phyloP scores from a whole-genome alignment of 1,140 invertebrate genomes.

The Heterodera schachtii region DNA sequence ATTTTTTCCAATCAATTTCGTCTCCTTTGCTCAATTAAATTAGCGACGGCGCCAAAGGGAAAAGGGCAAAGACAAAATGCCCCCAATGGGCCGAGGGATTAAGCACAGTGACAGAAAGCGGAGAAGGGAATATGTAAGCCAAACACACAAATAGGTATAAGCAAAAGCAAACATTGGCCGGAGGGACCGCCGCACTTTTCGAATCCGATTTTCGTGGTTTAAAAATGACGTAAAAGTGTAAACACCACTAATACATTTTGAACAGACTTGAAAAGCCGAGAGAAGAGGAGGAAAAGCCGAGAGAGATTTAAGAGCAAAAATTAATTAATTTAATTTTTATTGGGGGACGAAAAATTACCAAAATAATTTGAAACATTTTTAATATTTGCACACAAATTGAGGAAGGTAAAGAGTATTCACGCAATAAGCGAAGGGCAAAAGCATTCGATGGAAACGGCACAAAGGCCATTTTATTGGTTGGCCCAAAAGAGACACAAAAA shows the following conservation, averaged over 20 bases:
- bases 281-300: background rate
- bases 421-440: background rate
- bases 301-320: no score
- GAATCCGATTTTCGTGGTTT: background rate
- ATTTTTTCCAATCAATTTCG: background rate
- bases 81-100: background rate
- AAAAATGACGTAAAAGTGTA: background rate
- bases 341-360: no score
- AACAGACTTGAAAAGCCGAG: no score
- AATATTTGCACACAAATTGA: no score
- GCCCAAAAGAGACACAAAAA: background rate
- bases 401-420: background rate
- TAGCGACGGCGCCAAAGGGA: background rate
- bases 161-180: background rate
- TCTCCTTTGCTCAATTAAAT: background rate
- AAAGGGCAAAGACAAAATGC: no score
- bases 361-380: no score
- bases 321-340: no score
- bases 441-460: background rate
- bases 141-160: background rate
- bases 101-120: background rate
- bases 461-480: background rate
- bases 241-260: no score
- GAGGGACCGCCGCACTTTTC: background rate
- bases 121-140: background rate